phyloP scores from a whole-genome alignment of 53 echinoderm and acorn worm genomes.

The Hippasteria phrygiana region DNA sequence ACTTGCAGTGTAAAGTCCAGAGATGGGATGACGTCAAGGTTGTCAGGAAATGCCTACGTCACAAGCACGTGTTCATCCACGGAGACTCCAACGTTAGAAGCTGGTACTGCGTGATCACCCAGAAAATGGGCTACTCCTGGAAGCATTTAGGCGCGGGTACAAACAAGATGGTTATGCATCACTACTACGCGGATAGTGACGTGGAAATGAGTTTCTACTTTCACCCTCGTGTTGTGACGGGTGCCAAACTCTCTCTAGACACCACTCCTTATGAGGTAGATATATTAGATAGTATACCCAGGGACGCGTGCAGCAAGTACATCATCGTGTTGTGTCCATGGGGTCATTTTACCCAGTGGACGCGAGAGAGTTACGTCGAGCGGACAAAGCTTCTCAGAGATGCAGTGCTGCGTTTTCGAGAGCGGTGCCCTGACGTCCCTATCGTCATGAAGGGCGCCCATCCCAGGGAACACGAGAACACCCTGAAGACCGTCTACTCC shows the following conservation, averaged over 20 bases:
- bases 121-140: slow-evolving; percentile 10
- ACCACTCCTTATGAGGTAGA: slow-evolving; percentile 40
- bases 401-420: slow-evolving; percentile 33
- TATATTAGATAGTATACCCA: slow-evolving; percentile 1
- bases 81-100: slow-evolving; percentile 35
- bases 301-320: not conserved
- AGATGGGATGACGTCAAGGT: slow-evolving; percentile 37
- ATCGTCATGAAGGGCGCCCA: slow-evolving; percentile 50
- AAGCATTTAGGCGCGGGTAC: not conserved
- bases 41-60: slow-evolving; percentile 36
- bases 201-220: slow-evolving; percentile 16
- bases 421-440: slow-evolving; percentile 57
- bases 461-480: slow-evolving; percentile 39
- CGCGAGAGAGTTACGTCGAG: slow-evolving; percentile 55
- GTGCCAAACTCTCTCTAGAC: not conserved
- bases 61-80: slow-evolving; percentile 37
- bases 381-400: slow-evolving; percentile 32
- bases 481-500: not conserved
- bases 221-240: slow-evolving; percentile 25
- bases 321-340: slow-evolving; percentile 58
- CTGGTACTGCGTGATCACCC: slow-evolving; percentile 25
- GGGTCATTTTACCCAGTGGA: slow-evolving; percentile 70
- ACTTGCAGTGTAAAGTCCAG: slow-evolving; percentile 42
- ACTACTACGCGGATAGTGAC: not conserved
- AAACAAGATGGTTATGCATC: not conserved